Evolutionary conservation across 2,113 vertebrate species (phyloP).

Genomic region (Myanophis thanlyinensis): DNA sequence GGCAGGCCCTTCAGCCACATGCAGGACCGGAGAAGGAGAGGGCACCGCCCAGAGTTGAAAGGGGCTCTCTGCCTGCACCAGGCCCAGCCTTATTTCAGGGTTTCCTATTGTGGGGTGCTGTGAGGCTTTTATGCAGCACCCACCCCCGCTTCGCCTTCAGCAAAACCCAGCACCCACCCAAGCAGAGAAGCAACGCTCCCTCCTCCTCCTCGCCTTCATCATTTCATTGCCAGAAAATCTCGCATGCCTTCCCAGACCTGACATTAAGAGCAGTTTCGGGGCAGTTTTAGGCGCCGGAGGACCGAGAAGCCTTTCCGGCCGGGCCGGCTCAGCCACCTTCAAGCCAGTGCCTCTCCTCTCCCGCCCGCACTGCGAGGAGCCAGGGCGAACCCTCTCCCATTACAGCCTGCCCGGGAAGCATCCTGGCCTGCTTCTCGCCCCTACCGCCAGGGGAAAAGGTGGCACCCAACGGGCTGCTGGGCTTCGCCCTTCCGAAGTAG

Average conservation of each 20-base stretch:
- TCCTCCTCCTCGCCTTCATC: background rate
- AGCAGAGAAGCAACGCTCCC: background rate
- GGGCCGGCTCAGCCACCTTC: background rate
- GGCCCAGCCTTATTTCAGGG: background rate
- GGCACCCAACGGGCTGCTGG: background rate
- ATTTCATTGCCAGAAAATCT: background rate
- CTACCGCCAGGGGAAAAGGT: background rate
- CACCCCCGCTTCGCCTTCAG: background rate
- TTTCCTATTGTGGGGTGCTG: background rate
- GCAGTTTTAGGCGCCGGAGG: background rate
- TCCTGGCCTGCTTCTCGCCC: background rate
- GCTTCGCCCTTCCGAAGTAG: background rate
- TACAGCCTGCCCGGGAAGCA: background rate
- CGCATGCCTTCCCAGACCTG: background rate
- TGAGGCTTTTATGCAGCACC: background rate
- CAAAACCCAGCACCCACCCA: background rate
- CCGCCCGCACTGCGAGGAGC: no score
- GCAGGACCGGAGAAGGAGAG: background rate
- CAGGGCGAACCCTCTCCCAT: background rate
- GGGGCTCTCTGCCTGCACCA: background rate
- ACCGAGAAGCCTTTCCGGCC: background rate
- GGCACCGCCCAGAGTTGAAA: background rate
- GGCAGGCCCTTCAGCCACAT: background rate
- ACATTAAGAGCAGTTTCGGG: background rate
- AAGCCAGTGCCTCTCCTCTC: background rate